Conservation (phyloP, 2,797 vertebrate genomes). For the Sebastes diaconus region DNA sequence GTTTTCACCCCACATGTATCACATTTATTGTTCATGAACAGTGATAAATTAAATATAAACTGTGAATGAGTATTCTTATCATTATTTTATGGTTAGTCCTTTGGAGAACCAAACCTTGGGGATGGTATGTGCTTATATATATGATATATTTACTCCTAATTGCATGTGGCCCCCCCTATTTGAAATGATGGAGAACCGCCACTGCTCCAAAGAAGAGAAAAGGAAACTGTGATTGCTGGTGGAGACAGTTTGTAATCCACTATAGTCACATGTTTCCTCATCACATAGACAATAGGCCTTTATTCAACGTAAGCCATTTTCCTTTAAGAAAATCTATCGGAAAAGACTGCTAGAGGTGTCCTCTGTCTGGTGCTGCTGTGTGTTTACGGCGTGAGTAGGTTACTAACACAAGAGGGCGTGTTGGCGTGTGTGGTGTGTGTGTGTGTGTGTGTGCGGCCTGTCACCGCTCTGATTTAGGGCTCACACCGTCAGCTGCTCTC, state of each 20-base stretch:
- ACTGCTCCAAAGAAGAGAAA: not conserved
- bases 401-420: slow-evolving; percentile 82
- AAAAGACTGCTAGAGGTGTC: not conserved
- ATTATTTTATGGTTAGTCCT: not conserved
- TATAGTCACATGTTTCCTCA: not conserved
- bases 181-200: not conserved
- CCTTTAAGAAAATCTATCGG: not conserved
- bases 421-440: slow-evolving; percentile 58
- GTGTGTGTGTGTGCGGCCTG: slow-evolving; percentile 43
- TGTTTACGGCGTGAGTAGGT: slow-evolving; percentile 16
- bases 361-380: not conserved
- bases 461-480: slow-evolving; percentile 18
- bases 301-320: not conserved
- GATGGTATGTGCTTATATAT: not conserved
- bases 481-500: not conserved
- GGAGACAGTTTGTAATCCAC: not conserved
- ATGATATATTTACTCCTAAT: too few species aligned
- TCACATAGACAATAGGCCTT: not conserved
- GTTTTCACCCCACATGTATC: not conserved
- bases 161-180: not conserved
- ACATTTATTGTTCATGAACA: not conserved
- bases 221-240: not conserved
- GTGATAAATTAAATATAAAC: not conserved
- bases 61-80: not conserved
- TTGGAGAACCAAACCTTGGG: not conserved